phyloP scores from a whole-genome alignment of 2,888 invertebrate genomes.

The Saturnia japonica region DNA sequence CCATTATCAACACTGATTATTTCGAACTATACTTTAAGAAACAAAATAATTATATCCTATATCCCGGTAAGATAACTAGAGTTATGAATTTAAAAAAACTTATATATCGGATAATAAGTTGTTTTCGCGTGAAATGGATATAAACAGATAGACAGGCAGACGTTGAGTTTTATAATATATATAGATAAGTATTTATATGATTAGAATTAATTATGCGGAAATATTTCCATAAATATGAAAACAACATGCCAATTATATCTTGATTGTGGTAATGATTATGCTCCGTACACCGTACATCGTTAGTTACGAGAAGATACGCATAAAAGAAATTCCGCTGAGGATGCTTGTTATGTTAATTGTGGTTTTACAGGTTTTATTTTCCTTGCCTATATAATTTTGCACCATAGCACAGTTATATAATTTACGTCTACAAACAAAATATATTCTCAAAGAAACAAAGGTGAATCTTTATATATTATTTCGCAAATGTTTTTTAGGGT shows the following conservation, averaged over 20 bases:
- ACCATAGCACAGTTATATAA: neutral
- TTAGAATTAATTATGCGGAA: slow-evolving; percentile 1
- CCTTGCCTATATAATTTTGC: neutral
- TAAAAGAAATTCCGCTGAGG: neutral
- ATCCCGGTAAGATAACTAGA: too few relatives aligned
- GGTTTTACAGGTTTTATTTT: slow-evolving; percentile 5
- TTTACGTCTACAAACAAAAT: neutral
- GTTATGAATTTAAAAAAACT: too few relatives aligned
- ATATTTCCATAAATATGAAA: neutral
- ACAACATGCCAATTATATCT: neutral
- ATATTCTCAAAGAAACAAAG: neutral
- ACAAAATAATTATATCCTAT: too few relatives aligned
- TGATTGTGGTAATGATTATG: slow-evolving; percentile 4
- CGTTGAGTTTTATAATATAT: neutral
- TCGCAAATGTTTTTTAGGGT: too few relatives aligned
- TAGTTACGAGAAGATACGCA: neutral
- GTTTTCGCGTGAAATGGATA: too few relatives aligned
- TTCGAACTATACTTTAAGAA: too few relatives aligned
- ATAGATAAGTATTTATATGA: neutral
- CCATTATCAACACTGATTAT: too few relatives aligned
- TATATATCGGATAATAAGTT: too few relatives aligned
- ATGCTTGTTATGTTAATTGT: neutral
- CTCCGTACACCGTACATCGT: neutral
- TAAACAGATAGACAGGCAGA: too few relatives aligned
- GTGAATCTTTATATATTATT: too few relatives aligned